Conservation (phyloP, 1,140 invertebrate species). For the Zaprionus gabonicus region DNA sequence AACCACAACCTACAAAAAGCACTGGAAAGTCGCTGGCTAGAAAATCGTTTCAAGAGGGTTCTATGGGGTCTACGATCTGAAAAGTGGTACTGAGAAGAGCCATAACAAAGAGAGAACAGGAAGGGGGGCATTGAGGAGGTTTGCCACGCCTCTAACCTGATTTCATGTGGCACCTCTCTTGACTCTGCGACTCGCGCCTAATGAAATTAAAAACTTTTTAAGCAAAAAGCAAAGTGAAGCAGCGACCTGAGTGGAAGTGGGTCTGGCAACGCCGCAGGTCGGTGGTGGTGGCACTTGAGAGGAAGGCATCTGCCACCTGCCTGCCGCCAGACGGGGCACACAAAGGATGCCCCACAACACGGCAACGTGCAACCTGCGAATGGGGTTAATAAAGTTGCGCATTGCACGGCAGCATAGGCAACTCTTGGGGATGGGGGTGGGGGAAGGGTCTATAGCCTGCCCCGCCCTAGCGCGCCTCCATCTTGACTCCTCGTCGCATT, state of each 20-base stretch:
- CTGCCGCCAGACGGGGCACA: conserved; percentile 30
- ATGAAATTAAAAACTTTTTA: conserved; percentile 78
- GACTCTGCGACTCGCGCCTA: conserved; percentile 49
- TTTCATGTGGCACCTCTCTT: conserved; percentile 56
- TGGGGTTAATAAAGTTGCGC: conserved; percentile 78
- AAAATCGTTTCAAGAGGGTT: neutral
- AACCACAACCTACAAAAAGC: neutral
- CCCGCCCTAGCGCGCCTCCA: neutral
- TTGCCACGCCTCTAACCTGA: conserved; percentile 65
- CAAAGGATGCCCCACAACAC: conserved; percentile 52
- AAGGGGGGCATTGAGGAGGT: neutral
- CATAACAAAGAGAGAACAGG: neutral
- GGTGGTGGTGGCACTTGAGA: conserved; percentile 14
- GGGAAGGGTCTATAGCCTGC: neutral
- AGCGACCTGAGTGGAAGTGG: conserved; percentile 39
- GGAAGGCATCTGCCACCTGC: conserved; percentile 22
- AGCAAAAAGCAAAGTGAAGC: conserved; percentile 50
- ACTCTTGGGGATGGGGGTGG: neutral
- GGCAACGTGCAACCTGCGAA: conserved; percentile 46
- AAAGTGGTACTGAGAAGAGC: conserved; percentile 7
- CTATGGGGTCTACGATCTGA: conserved; percentile 13
- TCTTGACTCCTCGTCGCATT: neutral
- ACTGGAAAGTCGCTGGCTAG: neutral
- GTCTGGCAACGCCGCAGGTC: neutral
- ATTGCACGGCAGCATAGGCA: conserved; percentile 20